Conservation (phyloP, 2,888 invertebrate genomes). For the Ceratothoa steindachneri region DNA sequence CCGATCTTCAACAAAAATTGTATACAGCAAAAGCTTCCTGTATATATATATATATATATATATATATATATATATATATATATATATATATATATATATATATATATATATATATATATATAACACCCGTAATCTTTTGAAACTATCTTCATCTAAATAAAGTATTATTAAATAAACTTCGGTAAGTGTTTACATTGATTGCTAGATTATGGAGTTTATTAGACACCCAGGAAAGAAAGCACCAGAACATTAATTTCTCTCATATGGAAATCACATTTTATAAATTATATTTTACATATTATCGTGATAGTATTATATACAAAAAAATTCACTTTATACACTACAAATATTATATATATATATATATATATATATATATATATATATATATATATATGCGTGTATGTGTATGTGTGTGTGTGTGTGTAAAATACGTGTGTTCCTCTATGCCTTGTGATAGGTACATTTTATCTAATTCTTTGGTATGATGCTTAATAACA, state of each 20-base stretch:
- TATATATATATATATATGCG: conserved; percentile 18
- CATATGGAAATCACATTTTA: background rate
- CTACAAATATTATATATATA: conserved; percentile 5
- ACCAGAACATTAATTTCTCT: background rate
- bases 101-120: conserved; percentile 5
- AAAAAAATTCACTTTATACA: background rate
- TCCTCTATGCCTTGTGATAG: background rate
- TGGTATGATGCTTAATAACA: background rate
- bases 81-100: conserved; percentile 12
- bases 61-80: conserved; percentile 12
- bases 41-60: background rate
- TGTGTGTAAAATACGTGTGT: background rate
- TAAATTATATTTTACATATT: conserved; percentile 5
- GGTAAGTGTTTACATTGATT: background rate
- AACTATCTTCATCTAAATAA: background rate
- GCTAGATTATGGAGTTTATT: background rate
- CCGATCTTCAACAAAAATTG: too few species aligned
- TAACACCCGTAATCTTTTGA: background rate
- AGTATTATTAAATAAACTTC: background rate
- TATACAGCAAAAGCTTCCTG: background rate
- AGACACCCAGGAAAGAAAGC: background rate
- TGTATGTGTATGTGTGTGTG: conserved; percentile 10
- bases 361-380: conserved; percentile 15
- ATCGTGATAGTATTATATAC: background rate
- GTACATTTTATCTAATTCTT: background rate